Base-by-base conservation (phyloP, 2,888 invertebrate genomes). In the Sarcophaga carnaria region DNA sequence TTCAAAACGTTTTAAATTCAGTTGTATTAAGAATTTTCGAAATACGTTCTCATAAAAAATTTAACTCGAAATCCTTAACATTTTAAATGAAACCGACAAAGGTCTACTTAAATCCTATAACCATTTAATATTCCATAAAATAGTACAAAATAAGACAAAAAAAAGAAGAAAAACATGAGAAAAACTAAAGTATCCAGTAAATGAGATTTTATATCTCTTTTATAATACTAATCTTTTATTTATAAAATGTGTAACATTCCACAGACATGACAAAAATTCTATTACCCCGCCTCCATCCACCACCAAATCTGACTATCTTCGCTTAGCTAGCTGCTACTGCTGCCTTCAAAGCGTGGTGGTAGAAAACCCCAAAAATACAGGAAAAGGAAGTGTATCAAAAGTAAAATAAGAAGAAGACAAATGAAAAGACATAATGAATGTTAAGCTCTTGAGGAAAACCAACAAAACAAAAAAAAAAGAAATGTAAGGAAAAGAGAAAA, bases 231-330 rank as follows among this genome's bases (percentile, higher is more conserved):
- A 72, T 83, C 60, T 77, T 27, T 83, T 77, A 77, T 83, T 83
- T 66, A 83, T 82, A 80, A 72, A 85, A 85, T 81, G 72, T 63
- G 20, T 69, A 59, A 72, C 74, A 81, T 25, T 45, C 85, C 66
- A 77, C 77, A 69, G 71, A 66, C 67, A 64, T 45, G 77, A 81
- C 62, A 25, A 83, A 70, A 71, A 22, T 20, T 67, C 11, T 45
- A 70, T 49, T 4, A 14, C 22, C 25, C 25, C 54, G 10, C 4
- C 4, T 49, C 5, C 17, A 11, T 22, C 22, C 4, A 8, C 47
- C 60, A n/a, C 27, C 5, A 1, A 37, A 0, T 37, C 37, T 8
- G 2, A 37, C 37, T 8, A 22, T 20, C 12, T 64, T 22, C 49
- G 11, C 25, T n/a, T 8, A 49, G 12, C 12, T 14, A 49, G 3